Conservation (phyloP, 2,888 invertebrate genomes). For the Spisula subtruncata region DNA sequence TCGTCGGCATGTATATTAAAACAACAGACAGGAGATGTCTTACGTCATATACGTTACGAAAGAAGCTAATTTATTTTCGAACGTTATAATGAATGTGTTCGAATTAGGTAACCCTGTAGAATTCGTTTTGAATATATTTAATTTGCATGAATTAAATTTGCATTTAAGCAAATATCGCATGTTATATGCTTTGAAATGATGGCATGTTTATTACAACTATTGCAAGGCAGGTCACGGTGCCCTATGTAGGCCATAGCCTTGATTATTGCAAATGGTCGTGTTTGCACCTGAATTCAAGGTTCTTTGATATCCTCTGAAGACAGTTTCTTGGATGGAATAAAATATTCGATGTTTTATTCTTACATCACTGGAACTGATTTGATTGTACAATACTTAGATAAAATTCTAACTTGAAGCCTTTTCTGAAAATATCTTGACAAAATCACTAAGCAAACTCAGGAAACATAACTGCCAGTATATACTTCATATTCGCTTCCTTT, state of each 20-base stretch:
- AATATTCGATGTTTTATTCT: background rate
- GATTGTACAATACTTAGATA: background rate
- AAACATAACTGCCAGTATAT: background rate
- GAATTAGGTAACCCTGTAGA: background rate
- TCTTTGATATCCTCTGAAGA: no score
- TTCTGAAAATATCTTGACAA: no score
- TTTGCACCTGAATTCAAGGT: no score
- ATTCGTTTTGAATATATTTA: background rate
- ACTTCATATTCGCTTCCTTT: background rate
- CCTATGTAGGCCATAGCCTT: background rate
- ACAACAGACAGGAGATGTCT: background rate
- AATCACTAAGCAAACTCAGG: background rate
- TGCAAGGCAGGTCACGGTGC: background rate
- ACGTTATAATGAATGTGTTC: no score
- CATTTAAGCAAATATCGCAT: slow-evolving; percentile 2
- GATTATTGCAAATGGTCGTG: background rate
- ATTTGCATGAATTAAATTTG: background rate
- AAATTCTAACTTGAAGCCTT: no score
- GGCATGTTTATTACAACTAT: background rate
- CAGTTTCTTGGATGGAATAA: background rate
- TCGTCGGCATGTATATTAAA: background rate
- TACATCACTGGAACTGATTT: background rate
- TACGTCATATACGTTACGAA: background rate
- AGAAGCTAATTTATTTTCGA: background rate
- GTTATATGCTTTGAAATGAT: background rate